Percentiles rank a stretch among this genome's conserved stretches.
Evolutionary conservation across 1,140 invertebrate species (phyloP).

Genomic region (Temnothorax curvispinosus): DNA sequence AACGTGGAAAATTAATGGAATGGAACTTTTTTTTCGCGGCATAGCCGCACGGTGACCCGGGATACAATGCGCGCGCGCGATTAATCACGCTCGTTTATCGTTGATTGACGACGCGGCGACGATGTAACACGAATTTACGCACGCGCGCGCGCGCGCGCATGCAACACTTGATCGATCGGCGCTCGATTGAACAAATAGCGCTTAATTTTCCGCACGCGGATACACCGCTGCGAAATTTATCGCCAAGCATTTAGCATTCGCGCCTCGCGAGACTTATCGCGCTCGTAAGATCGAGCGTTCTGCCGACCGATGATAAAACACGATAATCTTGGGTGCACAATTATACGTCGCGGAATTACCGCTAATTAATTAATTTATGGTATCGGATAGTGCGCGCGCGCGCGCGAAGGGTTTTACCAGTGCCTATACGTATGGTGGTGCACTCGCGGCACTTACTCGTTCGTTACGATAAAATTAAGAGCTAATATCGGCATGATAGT

Average conservation of each 20-base stretch:
- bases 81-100: conserved; percentile 42
- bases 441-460: not conserved
- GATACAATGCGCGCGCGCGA: conserved; percentile 30
- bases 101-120: not conserved
- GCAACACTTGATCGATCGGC: conserved; percentile 30
- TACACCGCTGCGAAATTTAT: conserved; percentile 24
- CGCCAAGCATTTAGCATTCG: conserved; percentile 16
- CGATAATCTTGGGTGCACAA: conserved; percentile 16
- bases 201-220: conserved; percentile 30
- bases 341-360: conserved; percentile 22
- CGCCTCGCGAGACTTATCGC: conserved; percentile 35
- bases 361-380: conserved; percentile 48
- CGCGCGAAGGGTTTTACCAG: not conserved
- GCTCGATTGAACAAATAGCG: conserved; percentile 32
- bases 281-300: conserved; percentile 27
- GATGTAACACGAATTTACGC: conserved; percentile 25
- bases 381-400: not conserved
- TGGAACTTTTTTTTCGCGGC: conserved; percentile 28
- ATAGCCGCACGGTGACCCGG: not conserved
- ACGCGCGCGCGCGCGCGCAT: not conserved
- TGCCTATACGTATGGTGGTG: not conserved
- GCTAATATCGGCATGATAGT: not conserved
- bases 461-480: conserved; percentile 11
- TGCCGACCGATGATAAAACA: not conserved
- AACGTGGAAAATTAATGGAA: conserved; percentile 45